phyloP scores from a whole-genome alignment of 2,113 vertebrate species.

The Asarcornis scutulata region DNA sequence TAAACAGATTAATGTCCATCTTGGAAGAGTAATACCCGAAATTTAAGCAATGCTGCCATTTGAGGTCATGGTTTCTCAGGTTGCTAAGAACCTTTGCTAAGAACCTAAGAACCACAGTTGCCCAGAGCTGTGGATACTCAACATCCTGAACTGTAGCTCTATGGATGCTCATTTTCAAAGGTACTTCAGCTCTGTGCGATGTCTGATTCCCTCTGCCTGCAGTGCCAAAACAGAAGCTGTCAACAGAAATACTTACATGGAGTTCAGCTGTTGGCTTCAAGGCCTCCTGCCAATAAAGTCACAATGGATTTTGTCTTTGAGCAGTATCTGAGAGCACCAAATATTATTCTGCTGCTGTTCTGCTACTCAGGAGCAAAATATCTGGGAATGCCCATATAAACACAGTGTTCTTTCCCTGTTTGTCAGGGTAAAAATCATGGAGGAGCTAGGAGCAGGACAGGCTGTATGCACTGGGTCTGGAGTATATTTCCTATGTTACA shows the following conservation, averaged over 20 bases:
- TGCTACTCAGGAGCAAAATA: neutral
- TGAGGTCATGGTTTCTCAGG: neutral
- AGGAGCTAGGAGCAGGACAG: neutral
- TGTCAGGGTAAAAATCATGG: neutral
- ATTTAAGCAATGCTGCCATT: neutral
- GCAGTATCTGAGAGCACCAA: neutral
- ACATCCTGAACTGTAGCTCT: neutral
- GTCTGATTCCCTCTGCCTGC: neutral
- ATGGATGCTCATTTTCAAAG: neutral
- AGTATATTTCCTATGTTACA: neutral
- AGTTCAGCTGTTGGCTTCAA: neutral
- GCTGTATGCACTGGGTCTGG: neutral
- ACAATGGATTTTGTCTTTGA: neutral
- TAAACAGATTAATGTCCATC: neutral
- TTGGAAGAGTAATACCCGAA: neutral
- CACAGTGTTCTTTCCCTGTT: neutral
- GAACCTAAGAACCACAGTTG: neutral
- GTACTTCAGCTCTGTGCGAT: neutral
- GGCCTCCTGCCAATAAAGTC: neutral
- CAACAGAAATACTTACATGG: rapidly evolving
- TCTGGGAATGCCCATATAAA: neutral
- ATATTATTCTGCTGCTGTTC: neutral
- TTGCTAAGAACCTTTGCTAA: neutral
- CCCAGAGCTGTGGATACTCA: neutral
- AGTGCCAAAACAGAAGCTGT: neutral